Evolutionary conservation across 2,888 invertebrate species (phyloP).

Genomic region (Teleogryllus oceanicus): DNA sequence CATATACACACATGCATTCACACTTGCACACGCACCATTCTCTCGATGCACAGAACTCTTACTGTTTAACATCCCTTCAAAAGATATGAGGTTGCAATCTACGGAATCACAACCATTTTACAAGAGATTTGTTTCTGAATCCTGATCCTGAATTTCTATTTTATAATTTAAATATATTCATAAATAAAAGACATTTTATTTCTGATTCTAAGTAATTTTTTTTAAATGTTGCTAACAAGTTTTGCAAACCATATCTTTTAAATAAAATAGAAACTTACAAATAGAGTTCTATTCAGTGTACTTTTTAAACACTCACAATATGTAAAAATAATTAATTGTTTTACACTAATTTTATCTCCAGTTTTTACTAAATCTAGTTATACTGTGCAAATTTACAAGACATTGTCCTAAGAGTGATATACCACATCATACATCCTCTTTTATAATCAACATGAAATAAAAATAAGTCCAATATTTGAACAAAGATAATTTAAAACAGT

Average conservation of each 20-base stretch:
- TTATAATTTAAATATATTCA: not conserved
- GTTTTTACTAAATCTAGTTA: slow-evolving; percentile 34
- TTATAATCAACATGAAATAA: slow-evolving; percentile 33
- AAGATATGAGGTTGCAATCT: slow-evolving; percentile 35
- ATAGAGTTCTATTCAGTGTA: slow-evolving; percentile 33
- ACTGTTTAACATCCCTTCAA: slow-evolving; percentile 34
- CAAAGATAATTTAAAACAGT: slow-evolving; percentile 36
- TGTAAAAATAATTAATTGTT: slow-evolving; percentile 59
- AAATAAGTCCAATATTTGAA: slow-evolving; percentile 31
- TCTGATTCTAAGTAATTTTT: slow-evolving; percentile 23
- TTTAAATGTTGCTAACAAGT: slow-evolving; percentile 27
- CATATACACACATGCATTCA: not conserved
- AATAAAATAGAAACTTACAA: slow-evolving; percentile 36
- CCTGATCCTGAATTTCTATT: not conserved
- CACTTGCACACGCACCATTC: not conserved
- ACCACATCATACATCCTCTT: slow-evolving; percentile 37
- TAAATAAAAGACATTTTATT: slow-evolving; percentile 23
- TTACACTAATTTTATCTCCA: slow-evolving; percentile 45
- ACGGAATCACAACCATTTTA: slow-evolving; percentile 34
- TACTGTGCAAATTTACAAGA: slow-evolving; percentile 42
- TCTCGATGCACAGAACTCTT: not conserved
- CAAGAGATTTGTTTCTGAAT: slow-evolving; percentile 11
- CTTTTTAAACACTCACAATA: slow-evolving; percentile 47
- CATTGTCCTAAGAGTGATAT: slow-evolving; percentile 36
- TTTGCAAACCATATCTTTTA: slow-evolving; percentile 35